Percentiles rank a stretch among this genome's conserved stretches.
phyloP scores from a whole-genome alignment of 2,113 vertebrate species.

The Blennius ocellaris region DNA sequence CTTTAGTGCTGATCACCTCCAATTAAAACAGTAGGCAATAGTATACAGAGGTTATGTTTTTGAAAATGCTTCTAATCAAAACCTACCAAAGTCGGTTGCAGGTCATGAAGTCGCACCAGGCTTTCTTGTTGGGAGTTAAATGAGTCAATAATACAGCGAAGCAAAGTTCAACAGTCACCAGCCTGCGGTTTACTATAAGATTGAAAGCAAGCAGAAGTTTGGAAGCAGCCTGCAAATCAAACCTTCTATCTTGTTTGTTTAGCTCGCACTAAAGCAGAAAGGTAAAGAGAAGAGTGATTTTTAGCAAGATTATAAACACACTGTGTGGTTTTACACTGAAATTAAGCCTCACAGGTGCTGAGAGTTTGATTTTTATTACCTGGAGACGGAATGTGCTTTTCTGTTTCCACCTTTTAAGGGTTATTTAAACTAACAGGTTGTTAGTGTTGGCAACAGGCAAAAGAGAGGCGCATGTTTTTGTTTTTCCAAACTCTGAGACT shows the following conservation, averaged over 20 bases:
- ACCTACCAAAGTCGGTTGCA: background rate
- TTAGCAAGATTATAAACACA: background rate
- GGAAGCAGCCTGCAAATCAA: background rate
- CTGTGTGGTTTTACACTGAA: background rate
- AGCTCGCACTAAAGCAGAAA: background rate
- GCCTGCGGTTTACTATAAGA: background rate
- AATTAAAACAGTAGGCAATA: too few relatives aligned
- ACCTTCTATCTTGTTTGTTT: background rate
- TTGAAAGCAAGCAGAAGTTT: background rate
- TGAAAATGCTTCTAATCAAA: background rate
- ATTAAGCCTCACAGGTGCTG: background rate
- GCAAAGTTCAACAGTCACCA: background rate
- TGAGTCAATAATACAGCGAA: background rate
- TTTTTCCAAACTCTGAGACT: too few relatives aligned
- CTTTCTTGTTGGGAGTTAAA: background rate
- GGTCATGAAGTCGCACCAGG: background rate
- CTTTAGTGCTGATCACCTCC: too few relatives aligned
- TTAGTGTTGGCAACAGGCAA: too few relatives aligned
- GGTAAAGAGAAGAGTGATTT: background rate
- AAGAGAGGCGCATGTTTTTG: too few relatives aligned
- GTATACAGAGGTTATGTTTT: too few relatives aligned
- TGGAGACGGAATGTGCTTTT: too few relatives aligned
- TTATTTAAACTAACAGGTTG: constrained; percentile 5
- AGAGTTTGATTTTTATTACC: background rate
- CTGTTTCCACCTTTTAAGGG: background rate